Conservation (phyloP, 2,797 vertebrate species). For the Jordanella pulchra region DNA sequence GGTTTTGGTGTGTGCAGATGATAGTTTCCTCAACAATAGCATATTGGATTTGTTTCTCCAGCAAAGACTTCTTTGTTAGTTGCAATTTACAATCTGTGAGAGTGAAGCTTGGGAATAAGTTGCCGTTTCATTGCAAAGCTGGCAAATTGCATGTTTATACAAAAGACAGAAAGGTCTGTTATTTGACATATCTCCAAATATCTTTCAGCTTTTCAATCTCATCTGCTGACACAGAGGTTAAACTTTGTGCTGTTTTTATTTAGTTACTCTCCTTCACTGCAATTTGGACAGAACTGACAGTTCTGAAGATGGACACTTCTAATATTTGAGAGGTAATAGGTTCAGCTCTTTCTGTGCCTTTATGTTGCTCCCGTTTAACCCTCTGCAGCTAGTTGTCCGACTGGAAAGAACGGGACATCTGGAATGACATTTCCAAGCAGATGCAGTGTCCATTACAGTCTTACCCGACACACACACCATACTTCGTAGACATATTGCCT, state of each 20-base stretch:
- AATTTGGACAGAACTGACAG: slow-evolving; percentile 20
- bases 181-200: slow-evolving; percentile 25
- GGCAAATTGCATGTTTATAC: slow-evolving; percentile 14
- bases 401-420: slow-evolving; percentile 65
- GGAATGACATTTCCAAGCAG: slow-evolving; percentile 68
- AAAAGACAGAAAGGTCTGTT: not conserved
- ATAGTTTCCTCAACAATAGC: slow-evolving; percentile 5
- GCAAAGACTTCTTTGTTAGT: not conserved
- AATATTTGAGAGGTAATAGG: slow-evolving; percentile 34
- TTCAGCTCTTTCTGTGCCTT: slow-evolving; percentile 7
- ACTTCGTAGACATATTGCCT: slow-evolving; percentile 64
- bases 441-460: slow-evolving; percentile 69
- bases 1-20: not conserved
- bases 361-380: slow-evolving; percentile 14
- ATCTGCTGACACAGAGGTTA: slow-evolving; percentile 14
- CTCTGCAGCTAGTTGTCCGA: slow-evolving; percentile 37
- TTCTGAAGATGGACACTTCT: slow-evolving; percentile 40
- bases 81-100: not conserved
- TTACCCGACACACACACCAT: slow-evolving; percentile 32
- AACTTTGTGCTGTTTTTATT: slow-evolving; percentile 10
- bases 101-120: not conserved
- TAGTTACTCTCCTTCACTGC: not conserved
- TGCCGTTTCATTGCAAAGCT: not conserved
- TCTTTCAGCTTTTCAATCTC: slow-evolving; percentile 39
- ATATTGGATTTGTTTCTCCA: not conserved